phyloP scores from a whole-genome alignment of 2,888 invertebrate genomes.

The Poecilus cupreus region DNA sequence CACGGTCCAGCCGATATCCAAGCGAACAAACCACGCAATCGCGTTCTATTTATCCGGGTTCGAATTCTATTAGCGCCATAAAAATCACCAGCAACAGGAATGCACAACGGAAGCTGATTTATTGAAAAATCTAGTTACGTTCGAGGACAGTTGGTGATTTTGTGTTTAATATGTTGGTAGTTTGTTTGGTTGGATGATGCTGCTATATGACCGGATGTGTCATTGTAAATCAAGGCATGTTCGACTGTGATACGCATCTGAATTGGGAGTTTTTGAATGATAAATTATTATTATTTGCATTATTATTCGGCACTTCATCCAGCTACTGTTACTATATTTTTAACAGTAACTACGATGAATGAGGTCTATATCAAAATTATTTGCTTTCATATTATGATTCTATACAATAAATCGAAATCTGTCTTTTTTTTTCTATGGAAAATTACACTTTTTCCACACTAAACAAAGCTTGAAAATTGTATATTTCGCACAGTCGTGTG shows the following conservation, averaged over 20 bases:
- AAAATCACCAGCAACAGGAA: slow-evolving; percentile 1
- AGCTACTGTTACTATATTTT: too few species aligned
- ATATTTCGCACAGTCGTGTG: too few species aligned
- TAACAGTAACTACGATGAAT: too few species aligned
- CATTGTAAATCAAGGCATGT: slow-evolving; percentile 8
- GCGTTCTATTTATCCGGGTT: neutral
- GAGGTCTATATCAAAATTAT: too few species aligned
- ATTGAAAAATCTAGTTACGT: slow-evolving; percentile 2
- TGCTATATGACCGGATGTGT: neutral
- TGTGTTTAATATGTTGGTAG: slow-evolving; percentile 23
- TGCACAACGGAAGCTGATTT: slow-evolving; percentile 21
- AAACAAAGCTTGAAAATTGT: too few species aligned
- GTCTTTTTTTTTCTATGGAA: too few species aligned
- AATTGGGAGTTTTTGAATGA: slow-evolving; percentile 18
- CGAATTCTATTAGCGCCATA: neutral
- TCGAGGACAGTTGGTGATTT: slow-evolving; percentile 21
- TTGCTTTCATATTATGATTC: too few species aligned
- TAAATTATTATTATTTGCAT: neutral
- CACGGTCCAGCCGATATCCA: too few species aligned
- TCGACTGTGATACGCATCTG: slow-evolving; percentile 20
- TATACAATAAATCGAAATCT: too few species aligned
- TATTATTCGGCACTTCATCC: too few species aligned
- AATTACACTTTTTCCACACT: too few species aligned
- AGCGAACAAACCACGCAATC: neutral
- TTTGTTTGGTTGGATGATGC: neutral